Conservation (phyloP, 2,888 invertebrate genomes). For the Patella caerulea region DNA sequence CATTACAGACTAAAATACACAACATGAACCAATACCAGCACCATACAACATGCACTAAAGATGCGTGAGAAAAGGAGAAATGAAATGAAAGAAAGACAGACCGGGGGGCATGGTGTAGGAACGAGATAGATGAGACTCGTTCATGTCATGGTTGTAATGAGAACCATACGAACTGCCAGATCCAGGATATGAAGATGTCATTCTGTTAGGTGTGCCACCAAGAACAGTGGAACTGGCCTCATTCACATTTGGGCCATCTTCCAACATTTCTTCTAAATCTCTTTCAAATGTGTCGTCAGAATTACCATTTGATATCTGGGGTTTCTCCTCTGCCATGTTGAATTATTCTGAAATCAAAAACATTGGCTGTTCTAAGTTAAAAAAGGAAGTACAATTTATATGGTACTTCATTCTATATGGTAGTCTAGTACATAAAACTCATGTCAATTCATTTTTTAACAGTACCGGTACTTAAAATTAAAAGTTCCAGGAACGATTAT, state of each 20-base stretch:
- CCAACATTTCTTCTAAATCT: conserved; percentile 67
- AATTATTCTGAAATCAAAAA: conserved; percentile 5
- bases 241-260: conserved; percentile 65
- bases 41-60: too few relatives aligned
- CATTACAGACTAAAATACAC: too few relatives aligned
- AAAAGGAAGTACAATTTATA: too few relatives aligned
- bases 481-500: too few relatives aligned
- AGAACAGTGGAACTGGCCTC: conserved; percentile 65
- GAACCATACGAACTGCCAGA: conserved; percentile 19
- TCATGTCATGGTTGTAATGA: conserved; percentile 36
- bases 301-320: conserved; percentile 38
- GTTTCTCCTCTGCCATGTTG: conserved; percentile 30
- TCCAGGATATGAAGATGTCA: conserved; percentile 40
- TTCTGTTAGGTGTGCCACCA: conserved; percentile 45
- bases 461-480: too few relatives aligned
- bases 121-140: conserved; percentile 46
- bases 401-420: too few relatives aligned
- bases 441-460: too few relatives aligned
- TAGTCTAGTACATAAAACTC: too few relatives aligned
- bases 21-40: too few relatives aligned
- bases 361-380: too few relatives aligned
- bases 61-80: background rate
- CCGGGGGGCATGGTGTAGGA: conserved; percentile 60
- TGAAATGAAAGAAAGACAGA: conserved; percentile 40
- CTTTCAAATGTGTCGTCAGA: conserved; percentile 67